A percentile compares a stretch with the other conserved stretches of the same genome.
These are phyloP conservation scores for Taurulus bubalis DNA, from an alignment of 2,113 vertebrate species.

Conservation along the genomic window DNA sequence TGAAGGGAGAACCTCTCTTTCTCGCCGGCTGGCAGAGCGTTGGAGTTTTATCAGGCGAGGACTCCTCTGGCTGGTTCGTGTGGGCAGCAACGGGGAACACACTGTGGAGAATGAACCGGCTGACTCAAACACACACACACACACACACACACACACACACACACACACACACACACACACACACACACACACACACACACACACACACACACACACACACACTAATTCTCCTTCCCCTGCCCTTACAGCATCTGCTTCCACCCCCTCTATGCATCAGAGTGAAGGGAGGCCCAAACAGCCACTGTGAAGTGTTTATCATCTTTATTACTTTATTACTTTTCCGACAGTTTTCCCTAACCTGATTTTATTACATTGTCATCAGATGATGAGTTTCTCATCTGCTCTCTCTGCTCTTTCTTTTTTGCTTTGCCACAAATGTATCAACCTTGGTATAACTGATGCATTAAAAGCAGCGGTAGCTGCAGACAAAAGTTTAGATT, in stretches of 20 bases:
- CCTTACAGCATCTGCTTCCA: constrained; percentile 69
- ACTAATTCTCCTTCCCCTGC: constrained; percentile 62
- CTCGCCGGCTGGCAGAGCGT: constrained; percentile 54
- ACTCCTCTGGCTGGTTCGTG: constrained; percentile 70
- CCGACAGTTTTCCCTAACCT: constrained; percentile 79
- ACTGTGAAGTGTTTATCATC: constrained; percentile 79
- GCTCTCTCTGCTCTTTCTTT: constrained; percentile 59
- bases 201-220: constrained; percentile 38
- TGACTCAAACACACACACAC: constrained; percentile 52
- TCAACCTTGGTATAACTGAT: constrained; percentile 57
- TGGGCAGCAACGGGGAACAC: constrained; percentile 68
- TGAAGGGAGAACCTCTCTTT: constrained; percentile 74
- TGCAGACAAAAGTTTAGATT: constrained; percentile 54
- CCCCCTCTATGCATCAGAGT: constrained; percentile 67
- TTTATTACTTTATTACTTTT: constrained; percentile 84
- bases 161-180: constrained; percentile 46
- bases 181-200: constrained; percentile 35
- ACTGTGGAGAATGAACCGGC: constrained; percentile 42
- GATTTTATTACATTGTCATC: constrained; percentile 82
- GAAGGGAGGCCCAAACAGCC: constrained; percentile 71
- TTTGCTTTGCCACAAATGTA: constrained; percentile 66
- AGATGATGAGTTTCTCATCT: constrained; percentile 80
- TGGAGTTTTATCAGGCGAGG: constrained; percentile 72
- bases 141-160: constrained; percentile 34
- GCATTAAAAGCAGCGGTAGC: constrained; percentile 49